Percentiles rank a stretch among this genome's conserved stretches.
phyloP scores from a whole-genome alignment of 2,888 invertebrate genomes.

The Tachina fera region DNA sequence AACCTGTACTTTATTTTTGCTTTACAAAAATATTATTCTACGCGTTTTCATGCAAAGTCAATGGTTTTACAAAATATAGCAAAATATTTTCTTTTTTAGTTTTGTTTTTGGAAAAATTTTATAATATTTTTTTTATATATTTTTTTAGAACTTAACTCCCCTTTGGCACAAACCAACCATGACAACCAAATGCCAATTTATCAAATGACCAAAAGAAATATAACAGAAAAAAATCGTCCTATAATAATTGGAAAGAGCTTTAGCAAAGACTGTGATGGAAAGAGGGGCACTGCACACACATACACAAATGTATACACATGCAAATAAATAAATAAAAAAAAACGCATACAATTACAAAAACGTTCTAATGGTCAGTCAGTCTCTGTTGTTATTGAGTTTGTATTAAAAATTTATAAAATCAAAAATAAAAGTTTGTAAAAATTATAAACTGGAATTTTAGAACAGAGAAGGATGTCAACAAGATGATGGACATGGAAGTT shows the following conservation, averaged over 20 bases:
- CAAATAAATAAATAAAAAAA: not conserved
- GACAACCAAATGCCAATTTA: slow-evolving; percentile 73
- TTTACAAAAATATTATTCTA: slow-evolving; percentile 67
- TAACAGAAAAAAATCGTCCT: slow-evolving; percentile 29
- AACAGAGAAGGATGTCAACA: too few relatives aligned
- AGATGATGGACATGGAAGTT: too few relatives aligned
- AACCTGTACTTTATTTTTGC: slow-evolving; percentile 17
- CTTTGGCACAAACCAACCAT: slow-evolving; percentile 49
- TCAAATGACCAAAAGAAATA: slow-evolving; percentile 69
- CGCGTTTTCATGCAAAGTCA: slow-evolving; percentile 65
- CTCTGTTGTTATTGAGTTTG: slow-evolving; percentile 43
- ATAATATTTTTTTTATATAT: not conserved
- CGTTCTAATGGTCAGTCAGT: slow-evolving; percentile 45
- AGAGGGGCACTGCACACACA: not conserved
- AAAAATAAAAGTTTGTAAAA: not conserved
- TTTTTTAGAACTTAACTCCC: slow-evolving; percentile 48
- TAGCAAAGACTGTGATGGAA: slow-evolving; percentile 28
- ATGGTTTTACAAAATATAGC: slow-evolving; percentile 56
- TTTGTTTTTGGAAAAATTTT: slow-evolving; percentile 44
- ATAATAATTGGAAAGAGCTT: slow-evolving; percentile 52
- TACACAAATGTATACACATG: not conserved
- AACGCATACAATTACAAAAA: slow-evolving; percentile 35
- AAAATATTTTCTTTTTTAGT: slow-evolving; percentile 42
- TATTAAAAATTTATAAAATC: slow-evolving; percentile 9
- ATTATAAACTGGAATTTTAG: too few relatives aligned